These are phyloP conservation scores for Pteronotus mesoamericanus DNA, from an alignment of 2,797 vertebrate genomes.

Conservation along the genomic window DNA sequence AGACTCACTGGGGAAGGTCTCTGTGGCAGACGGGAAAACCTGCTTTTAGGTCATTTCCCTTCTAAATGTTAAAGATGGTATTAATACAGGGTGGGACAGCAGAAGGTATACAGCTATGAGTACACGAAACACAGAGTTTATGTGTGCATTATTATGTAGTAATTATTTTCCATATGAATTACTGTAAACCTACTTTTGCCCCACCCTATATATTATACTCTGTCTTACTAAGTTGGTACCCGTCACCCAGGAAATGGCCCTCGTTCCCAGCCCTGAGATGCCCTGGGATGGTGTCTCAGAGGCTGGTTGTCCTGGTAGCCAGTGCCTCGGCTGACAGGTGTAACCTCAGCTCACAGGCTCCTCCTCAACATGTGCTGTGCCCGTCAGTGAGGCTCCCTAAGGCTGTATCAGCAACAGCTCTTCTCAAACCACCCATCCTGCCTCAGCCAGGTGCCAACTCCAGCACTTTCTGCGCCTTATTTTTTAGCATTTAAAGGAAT, in stretches of 20 bases:
- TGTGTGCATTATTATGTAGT: not conserved
- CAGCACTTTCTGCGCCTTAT: not conserved
- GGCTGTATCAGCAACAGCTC: not conserved
- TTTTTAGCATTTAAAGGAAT: not conserved
- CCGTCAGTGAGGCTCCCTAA: not conserved
- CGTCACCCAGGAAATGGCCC: not conserved
- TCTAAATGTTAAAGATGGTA: not conserved
- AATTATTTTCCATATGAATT: not conserved
- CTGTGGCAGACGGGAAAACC: not conserved
- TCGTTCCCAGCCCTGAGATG: not conserved
- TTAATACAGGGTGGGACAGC: not conserved
- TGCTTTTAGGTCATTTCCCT: not conserved
- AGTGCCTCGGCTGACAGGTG: not conserved
- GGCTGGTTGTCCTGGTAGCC: not conserved
- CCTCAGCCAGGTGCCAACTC: not conserved
- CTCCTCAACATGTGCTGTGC: not conserved
- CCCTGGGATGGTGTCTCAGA: not conserved
- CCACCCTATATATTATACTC: not conserved
- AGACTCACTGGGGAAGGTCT: not conserved
- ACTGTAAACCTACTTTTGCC: not conserved
- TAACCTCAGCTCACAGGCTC: not conserved
- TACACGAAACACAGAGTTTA: not conserved
- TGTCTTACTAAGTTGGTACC: not conserved
- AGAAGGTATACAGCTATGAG: not conserved
- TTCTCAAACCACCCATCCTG: not conserved